These are phyloP conservation scores for Lepus europaeus DNA, from an alignment of 2,113 vertebrate species.

Conservation along the genomic window DNA sequence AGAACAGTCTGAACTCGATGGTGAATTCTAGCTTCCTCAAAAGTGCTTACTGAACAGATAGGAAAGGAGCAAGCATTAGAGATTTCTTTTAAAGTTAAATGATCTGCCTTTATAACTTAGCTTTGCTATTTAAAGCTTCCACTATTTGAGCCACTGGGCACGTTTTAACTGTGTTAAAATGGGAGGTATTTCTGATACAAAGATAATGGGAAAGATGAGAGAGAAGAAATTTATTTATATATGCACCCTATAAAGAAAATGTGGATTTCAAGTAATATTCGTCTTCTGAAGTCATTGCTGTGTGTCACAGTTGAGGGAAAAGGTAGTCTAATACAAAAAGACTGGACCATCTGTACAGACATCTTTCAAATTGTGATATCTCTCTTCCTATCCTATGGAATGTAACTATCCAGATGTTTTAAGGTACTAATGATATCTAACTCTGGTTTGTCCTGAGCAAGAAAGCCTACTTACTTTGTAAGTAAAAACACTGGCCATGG, in stretches of 20 bases:
- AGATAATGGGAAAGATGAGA: slow-evolving; percentile 15
- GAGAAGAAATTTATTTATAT: slow-evolving; percentile 4
- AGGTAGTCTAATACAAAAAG: not conserved
- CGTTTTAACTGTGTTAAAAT: slow-evolving; percentile 25
- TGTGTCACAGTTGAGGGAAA: slow-evolving; percentile 15
- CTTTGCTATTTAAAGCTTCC: slow-evolving; percentile 43
- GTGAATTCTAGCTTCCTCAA: not conserved
- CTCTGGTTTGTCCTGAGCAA: slow-evolving; percentile 55
- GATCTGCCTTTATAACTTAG: not conserved
- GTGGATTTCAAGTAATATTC: slow-evolving; percentile 11
- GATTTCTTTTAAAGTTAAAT: not conserved
- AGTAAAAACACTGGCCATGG: slow-evolving; percentile 42
- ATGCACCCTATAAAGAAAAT: not conserved
- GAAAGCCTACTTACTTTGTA: slow-evolving; percentile 43
- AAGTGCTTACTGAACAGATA: not conserved
- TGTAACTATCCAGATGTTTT: slow-evolving; percentile 52
- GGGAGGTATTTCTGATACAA: slow-evolving; percentile 25
- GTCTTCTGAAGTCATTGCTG: slow-evolving; percentile 29
- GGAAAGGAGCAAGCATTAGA: not conserved
- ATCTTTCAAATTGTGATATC: not conserved
- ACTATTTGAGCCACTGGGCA: not conserved
- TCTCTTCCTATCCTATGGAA: slow-evolving; percentile 20
- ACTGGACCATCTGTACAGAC: not conserved
- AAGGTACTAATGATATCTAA: slow-evolving; percentile 9
- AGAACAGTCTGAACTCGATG: not conserved